Evolutionary conservation across 92 coral and sea anemone species (phyloP).

Genomic region (Parazoanthus atlanticus): DNA sequence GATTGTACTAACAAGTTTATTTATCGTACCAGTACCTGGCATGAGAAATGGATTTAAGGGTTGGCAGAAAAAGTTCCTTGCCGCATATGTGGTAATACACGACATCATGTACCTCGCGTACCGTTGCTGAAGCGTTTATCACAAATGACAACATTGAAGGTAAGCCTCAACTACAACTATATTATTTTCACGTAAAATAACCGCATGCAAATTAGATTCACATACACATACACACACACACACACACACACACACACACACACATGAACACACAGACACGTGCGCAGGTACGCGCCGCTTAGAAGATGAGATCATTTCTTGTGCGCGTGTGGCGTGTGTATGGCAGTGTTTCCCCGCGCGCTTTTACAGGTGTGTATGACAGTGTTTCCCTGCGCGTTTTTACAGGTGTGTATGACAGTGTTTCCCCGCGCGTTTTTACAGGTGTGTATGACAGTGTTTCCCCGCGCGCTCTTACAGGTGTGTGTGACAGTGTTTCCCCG

Average conservation of each 20-base stretch:
- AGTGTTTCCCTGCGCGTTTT: too few relatives aligned
- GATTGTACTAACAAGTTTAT: background rate
- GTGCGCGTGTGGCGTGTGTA: too few relatives aligned
- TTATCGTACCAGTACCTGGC: constrained; percentile 18
- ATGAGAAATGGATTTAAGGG: constrained; percentile 44
- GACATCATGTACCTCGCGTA: constrained; percentile 43
- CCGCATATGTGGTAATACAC: constrained; percentile 38
- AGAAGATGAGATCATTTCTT: too few relatives aligned
- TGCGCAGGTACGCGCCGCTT: background rate
- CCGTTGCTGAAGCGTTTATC: constrained; percentile 16
- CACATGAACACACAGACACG: background rate
- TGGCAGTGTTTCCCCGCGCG: too few relatives aligned
- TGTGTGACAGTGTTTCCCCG: too few relatives aligned
- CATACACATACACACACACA: background rate
- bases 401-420: too few relatives aligned
- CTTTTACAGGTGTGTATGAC: too few relatives aligned
- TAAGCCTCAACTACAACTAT: background rate
- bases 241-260: background rate
- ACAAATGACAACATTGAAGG: constrained; percentile 37
- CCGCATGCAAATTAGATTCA: too few relatives aligned
- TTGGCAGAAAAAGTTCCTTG: constrained; percentile 40
- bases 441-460: too few relatives aligned
- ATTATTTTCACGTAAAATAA: too few relatives aligned
- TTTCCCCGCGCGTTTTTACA: too few relatives aligned
- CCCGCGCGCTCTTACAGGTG: too few relatives aligned